These are phyloP conservation scores for Poeciliopsis turrubarensis DNA, from an alignment of 2,113 vertebrate genomes.

Conservation along the genomic window DNA sequence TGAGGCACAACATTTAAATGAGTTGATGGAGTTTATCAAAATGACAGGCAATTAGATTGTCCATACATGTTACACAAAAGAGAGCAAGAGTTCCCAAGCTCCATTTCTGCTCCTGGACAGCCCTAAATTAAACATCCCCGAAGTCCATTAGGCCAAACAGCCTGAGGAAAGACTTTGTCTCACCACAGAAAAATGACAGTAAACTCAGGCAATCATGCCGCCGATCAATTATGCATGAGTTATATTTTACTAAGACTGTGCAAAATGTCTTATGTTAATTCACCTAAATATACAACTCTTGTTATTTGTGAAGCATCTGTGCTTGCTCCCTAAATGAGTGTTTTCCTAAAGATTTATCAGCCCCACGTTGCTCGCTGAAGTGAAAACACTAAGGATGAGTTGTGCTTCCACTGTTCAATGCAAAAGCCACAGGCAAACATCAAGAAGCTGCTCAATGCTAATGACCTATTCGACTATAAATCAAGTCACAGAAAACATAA, in stretches of 20 bases:
- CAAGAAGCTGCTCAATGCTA: constrained; percentile 42
- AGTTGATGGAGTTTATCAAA: constrained; percentile 79
- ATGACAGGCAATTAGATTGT: constrained; percentile 80
- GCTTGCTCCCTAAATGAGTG: constrained; percentile 62
- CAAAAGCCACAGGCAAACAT: constrained; percentile 63
- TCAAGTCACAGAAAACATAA: constrained; percentile 56
- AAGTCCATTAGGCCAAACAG: constrained; percentile 82
- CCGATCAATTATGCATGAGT: constrained; percentile 83
- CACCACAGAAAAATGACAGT: constrained; percentile 80
- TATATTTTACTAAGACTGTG: constrained; percentile 77
- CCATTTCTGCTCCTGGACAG: constrained; percentile 69
- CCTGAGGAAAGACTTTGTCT: constrained; percentile 77
- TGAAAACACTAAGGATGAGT: constrained; percentile 59
- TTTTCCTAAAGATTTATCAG: constrained; percentile 69
- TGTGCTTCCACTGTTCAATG: constrained; percentile 58
- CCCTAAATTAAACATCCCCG: constrained; percentile 79
- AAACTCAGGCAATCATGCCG: constrained; percentile 81
- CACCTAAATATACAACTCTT: constrained; percentile 69
- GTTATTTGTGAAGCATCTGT: constrained; percentile 65
- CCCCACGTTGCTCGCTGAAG: constrained; percentile 50
- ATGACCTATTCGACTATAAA: constrained; percentile 58
- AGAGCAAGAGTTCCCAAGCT: constrained; percentile 57
- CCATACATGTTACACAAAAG: constrained; percentile 68
- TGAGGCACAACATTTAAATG: constrained; percentile 75
- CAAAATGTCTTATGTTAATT: constrained; percentile 80